Conservation (phyloP, 92 coral and sea anemone species). For the Porites divaricata region DNA sequence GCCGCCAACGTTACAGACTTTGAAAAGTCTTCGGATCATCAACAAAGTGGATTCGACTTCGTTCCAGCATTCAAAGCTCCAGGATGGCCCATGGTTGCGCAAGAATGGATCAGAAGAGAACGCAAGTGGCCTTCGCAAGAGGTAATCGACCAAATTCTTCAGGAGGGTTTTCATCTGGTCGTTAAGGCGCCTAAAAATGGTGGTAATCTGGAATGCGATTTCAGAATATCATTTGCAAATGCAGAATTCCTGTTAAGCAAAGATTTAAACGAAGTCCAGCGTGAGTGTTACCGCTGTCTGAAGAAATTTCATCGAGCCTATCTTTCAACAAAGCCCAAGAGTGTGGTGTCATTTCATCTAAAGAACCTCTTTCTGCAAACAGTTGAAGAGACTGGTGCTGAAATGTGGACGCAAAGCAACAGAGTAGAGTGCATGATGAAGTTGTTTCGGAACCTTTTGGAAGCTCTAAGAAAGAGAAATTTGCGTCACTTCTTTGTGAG, state of each 20-base stretch:
- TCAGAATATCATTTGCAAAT: slow-evolving; percentile 83
- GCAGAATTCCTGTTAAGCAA: slow-evolving; percentile 74
- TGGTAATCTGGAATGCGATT: slow-evolving; percentile 56
- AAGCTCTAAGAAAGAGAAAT: slow-evolving; percentile 46
- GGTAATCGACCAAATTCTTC: slow-evolving; percentile 48
- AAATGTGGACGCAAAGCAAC: slow-evolving; percentile 67
- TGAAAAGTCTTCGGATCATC: no score
- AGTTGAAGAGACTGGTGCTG: slow-evolving; percentile 55
- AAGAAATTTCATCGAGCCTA: slow-evolving; percentile 57
- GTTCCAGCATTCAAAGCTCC: slow-evolving; percentile 73
- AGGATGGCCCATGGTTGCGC: slow-evolving; percentile 77
- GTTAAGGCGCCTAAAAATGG: slow-evolving; percentile 60
- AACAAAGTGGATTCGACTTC: slow-evolving; percentile 39
- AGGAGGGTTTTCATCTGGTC: slow-evolving; percentile 76
- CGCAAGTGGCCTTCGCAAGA: slow-evolving; percentile 77
- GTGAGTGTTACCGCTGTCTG: slow-evolving; percentile 76
- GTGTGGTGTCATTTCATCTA: slow-evolving; percentile 66
- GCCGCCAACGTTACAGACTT: not conserved
- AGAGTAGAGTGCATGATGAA: slow-evolving; percentile 65
- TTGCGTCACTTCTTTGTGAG: slow-evolving; percentile 74
- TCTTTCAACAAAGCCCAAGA: slow-evolving; percentile 52
- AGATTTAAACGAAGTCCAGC: slow-evolving; percentile 67
- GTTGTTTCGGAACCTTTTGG: slow-evolving; percentile 57
- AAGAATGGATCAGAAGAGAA: slow-evolving; percentile 65
- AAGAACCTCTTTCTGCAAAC: slow-evolving; percentile 74